These are phyloP conservation scores for Thalassarche chlororhynchos DNA, from an alignment of 2,113 vertebrate species.

Conservation along the genomic window DNA sequence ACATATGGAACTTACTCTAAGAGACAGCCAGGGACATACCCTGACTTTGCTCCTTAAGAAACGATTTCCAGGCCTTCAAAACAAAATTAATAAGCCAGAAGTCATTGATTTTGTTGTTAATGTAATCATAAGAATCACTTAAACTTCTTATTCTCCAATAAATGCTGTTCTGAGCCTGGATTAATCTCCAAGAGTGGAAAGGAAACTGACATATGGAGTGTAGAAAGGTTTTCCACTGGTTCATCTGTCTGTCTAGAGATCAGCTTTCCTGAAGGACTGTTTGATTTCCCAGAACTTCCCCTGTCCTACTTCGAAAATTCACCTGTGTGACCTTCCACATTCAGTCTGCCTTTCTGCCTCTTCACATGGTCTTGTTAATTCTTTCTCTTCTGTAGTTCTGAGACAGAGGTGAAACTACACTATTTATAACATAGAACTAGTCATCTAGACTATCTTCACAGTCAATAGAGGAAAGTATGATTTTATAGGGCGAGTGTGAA, in stretches of 20 bases:
- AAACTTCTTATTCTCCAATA: background rate
- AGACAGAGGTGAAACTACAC: background rate
- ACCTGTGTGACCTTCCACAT: background rate
- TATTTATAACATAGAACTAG: background rate
- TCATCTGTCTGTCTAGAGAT: background rate
- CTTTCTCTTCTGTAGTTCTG: background rate
- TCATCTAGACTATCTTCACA: background rate
- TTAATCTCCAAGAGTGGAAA: background rate
- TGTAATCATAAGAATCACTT: background rate
- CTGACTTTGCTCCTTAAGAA: background rate
- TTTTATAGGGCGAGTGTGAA: background rate
- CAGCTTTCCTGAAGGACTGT: background rate
- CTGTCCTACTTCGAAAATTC: background rate
- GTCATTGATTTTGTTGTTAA: background rate
- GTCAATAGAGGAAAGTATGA: background rate
- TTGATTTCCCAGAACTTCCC: background rate
- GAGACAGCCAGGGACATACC: background rate
- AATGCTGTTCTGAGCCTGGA: background rate
- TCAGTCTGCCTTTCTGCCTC: background rate
- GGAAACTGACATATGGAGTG: background rate
- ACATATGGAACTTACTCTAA: background rate
- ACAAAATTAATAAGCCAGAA: background rate
- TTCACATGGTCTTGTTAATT: background rate
- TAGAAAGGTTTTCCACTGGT: background rate
- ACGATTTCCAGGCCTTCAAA: background rate